These are phyloP conservation scores for Rhabdornis inornatus DNA, from an alignment of 2,113 vertebrate genomes.

Conservation along the genomic window DNA sequence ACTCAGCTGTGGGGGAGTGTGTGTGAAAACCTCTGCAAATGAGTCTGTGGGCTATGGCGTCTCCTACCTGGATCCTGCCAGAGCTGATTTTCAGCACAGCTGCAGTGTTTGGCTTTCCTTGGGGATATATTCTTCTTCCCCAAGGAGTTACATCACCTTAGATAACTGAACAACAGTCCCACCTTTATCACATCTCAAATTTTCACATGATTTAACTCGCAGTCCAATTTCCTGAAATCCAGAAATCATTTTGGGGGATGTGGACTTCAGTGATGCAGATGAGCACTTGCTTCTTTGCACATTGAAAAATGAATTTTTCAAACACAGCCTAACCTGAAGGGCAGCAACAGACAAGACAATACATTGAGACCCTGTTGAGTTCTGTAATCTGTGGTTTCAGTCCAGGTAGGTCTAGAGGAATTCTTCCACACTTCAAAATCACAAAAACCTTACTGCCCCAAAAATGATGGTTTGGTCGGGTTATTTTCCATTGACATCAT, in stretches of 20 bases:
- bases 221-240: not conserved
- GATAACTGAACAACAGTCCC: not conserved
- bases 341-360: not conserved
- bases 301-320: not conserved
- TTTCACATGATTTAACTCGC: not conserved
- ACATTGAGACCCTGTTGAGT: fast-evolving
- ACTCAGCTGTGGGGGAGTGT: too few species aligned
- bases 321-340: not conserved
- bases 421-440: not conserved
- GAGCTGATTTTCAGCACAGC: not conserved
- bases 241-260: not conserved
- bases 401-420: not conserved
- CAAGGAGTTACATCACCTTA: not conserved
- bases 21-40: not conserved
- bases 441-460: not conserved
- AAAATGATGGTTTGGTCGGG: fast-evolving
- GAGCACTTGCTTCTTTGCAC: not conserved
- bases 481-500: not conserved
- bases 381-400: not conserved
- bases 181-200: not conserved
- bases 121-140: not conserved
- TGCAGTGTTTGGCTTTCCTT: not conserved
- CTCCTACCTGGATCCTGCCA: fast-evolving
- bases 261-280: not conserved
- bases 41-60: not conserved